Percentiles rank a stretch among this genome's conserved stretches.
Evolutionary conservation across 1,140 invertebrate species (phyloP).

Genomic region (Listronotus oregonensis): DNA sequence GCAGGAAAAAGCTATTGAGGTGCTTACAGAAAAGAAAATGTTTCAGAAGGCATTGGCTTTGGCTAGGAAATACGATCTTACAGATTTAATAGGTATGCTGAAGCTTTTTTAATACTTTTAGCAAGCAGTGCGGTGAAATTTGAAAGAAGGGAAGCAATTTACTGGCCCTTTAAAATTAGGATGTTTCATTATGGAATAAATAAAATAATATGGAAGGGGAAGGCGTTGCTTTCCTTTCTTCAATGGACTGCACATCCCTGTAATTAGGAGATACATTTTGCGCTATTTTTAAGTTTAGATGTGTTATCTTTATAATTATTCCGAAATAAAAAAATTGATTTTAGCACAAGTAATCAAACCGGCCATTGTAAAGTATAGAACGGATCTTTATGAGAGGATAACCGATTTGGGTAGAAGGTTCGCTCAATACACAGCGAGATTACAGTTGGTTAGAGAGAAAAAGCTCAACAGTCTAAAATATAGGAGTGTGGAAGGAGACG

Average conservation of each 20-base stretch:
- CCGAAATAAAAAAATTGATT: neutral
- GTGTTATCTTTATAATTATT: too few relatives aligned
- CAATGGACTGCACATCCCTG: too few relatives aligned
- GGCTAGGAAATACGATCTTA: conserved; percentile 24
- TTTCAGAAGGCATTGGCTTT: conserved; percentile 38
- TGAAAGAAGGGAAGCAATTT: too few relatives aligned
- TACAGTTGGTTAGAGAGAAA: conserved; percentile 27
- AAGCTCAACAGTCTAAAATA: conserved; percentile 33
- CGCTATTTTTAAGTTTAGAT: too few relatives aligned
- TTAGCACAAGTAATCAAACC: conserved; percentile 27
- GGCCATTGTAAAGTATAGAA: conserved; percentile 22
- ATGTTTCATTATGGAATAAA: too few relatives aligned
- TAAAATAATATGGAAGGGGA: too few relatives aligned
- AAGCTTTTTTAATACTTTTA: neutral
- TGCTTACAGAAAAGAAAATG: conserved; percentile 20
- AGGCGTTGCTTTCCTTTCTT: too few relatives aligned
- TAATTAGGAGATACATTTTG: too few relatives aligned
- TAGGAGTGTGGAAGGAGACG: conserved; percentile 3
- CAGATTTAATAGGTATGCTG: conserved; percentile 37
- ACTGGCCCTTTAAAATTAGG: too few relatives aligned
- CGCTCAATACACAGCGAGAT: conserved; percentile 20
- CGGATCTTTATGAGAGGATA: conserved; percentile 28
- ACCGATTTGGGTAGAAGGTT: conserved; percentile 24
- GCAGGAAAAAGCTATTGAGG: conserved; percentile 29
- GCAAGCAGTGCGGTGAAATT: too few relatives aligned